These are phyloP conservation scores for Chrysolina oricalcia DNA, from an alignment of 2,888 invertebrate genomes.

Conservation along the genomic window DNA sequence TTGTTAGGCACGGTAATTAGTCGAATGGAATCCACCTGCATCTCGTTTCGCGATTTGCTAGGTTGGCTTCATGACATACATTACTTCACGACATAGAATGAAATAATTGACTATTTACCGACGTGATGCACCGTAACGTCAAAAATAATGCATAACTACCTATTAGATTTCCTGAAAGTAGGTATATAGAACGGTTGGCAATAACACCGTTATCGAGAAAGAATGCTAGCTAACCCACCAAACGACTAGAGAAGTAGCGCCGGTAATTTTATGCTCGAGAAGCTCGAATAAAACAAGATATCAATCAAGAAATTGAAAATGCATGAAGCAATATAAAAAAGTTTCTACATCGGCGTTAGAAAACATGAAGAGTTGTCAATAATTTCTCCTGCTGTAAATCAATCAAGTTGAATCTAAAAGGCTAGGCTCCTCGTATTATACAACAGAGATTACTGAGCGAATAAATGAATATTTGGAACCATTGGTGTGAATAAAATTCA, in stretches of 20 bases:
- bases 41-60: not conserved
- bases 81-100: not conserved
- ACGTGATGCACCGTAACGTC: conserved; percentile 11
- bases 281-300: not conserved
- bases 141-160: conserved; percentile 13
- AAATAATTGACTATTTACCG: conserved; percentile 1
- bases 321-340: not conserved
- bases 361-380: conserved; percentile 4
- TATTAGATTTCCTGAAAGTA: conserved; percentile 3
- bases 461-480: too few relatives aligned
- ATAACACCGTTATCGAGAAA: conserved; percentile 7
- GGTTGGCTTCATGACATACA: not conserved
- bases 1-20: too few relatives aligned
- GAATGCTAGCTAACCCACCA: not conserved
- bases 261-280: not conserved
- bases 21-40: not conserved
- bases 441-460: too few relatives aligned
- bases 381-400: not conserved
- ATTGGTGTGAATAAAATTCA: too few relatives aligned
- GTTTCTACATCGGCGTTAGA: not conserved
- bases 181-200: conserved; percentile 3
- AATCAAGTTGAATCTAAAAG: too few relatives aligned
- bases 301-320: conserved; percentile 11
- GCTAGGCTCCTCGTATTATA: too few relatives aligned
- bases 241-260: conserved; percentile 1